Conservation (phyloP, 2,888 invertebrate species). For the Pandemis cinnamomeana region DNA sequence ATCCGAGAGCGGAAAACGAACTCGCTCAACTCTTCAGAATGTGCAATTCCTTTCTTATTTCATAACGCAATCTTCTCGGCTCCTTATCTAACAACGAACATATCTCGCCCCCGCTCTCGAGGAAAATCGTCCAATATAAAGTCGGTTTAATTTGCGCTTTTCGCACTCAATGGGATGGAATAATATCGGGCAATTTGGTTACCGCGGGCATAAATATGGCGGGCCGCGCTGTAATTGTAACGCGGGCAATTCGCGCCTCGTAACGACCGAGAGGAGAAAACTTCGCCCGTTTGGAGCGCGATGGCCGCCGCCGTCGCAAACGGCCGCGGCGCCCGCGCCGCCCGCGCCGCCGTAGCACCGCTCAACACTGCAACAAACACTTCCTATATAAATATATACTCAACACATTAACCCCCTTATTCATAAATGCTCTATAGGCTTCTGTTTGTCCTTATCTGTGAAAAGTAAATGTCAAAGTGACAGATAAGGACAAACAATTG, state of each 20-base stretch:
- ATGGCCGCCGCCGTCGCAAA: constrained; percentile 54
- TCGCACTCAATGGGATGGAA: constrained; percentile 85
- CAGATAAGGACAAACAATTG: too few species aligned
- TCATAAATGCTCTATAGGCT: too few species aligned
- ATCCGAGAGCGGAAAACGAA: constrained; percentile 64
- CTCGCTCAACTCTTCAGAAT: constrained; percentile 74
- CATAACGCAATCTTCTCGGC: constrained; percentile 82
- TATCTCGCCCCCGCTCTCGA: constrained; percentile 81
- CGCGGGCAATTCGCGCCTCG: constrained; percentile 83
- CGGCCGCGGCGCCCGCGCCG: constrained; percentile 42
- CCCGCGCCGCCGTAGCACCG: constrained; percentile 42
- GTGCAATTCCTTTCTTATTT: constrained; percentile 82
- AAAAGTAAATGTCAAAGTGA: too few species aligned
- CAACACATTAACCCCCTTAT: too few species aligned
- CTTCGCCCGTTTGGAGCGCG: constrained; percentile 77
- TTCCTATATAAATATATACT: neutral
- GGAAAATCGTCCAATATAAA: constrained; percentile 85
- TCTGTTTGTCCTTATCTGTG: too few species aligned
- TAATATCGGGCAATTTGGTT: constrained; percentile 85
- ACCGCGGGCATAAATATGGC: constrained; percentile 84
- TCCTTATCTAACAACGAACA: constrained; percentile 82
- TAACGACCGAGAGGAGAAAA: constrained; percentile 81
- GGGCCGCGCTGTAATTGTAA: constrained; percentile 83
- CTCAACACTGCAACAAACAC: constrained; percentile 7
- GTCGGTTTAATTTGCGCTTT: constrained; percentile 85